phyloP scores from a whole-genome alignment of 2,797 vertebrate species.

The Bradypus variegatus region DNA sequence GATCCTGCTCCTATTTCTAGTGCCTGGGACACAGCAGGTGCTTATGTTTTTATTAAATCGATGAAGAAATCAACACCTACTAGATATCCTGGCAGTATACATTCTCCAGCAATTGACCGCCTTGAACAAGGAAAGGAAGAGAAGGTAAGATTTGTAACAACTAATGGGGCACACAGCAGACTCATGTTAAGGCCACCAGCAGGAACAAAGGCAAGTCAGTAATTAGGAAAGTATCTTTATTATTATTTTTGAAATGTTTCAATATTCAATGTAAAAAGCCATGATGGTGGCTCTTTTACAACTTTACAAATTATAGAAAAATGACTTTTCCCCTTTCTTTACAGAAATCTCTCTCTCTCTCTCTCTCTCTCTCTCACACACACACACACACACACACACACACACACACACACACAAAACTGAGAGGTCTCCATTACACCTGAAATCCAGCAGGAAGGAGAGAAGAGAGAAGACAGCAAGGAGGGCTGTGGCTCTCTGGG shows the following conservation, averaged over 20 bases:
- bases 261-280: constrained; percentile 41
- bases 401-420: background rate
- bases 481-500: background rate
- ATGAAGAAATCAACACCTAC: background rate
- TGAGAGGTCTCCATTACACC: background rate
- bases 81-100: background rate
- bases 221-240: constrained; percentile 63
- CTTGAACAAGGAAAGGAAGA: background rate
- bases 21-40: background rate
- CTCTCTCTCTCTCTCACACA: too few relatives aligned
- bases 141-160: background rate
- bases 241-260: constrained; percentile 58
- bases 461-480: background rate
- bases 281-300: constrained; percentile 33
- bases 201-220: background rate
- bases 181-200: background rate
- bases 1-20: background rate
- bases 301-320: constrained; percentile 52
- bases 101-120: background rate
- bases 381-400: too few relatives aligned
- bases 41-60: background rate
- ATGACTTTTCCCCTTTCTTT: background rate
- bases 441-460: background rate
- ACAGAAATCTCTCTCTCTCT: background rate
- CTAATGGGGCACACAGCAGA: background rate